These are phyloP conservation scores for Aphrocallistes beatrix DNA, from an alignment of 37 sponge, comb jelly and placozoan genomes.

Conservation along the genomic window DNA sequence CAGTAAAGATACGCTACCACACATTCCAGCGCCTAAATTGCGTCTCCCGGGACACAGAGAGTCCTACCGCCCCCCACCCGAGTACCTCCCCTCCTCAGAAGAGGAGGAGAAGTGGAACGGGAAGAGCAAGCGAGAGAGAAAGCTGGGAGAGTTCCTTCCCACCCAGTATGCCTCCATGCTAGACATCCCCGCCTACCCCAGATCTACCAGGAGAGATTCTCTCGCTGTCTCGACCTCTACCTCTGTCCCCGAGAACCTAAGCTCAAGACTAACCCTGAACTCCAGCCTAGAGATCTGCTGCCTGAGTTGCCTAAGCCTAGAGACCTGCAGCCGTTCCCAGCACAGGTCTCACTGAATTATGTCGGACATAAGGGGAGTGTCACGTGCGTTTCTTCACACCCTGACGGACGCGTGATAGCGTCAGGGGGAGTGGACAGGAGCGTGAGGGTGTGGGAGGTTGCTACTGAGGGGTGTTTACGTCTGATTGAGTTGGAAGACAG, in stretches of 20 bases:
- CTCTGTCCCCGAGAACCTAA: conserved; percentile 82
- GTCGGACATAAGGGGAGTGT: conserved; percentile 68
- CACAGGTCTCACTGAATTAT: conserved; percentile 34
- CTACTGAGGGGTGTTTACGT: conserved; percentile 64
- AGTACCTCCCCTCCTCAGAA: conserved; percentile 79
- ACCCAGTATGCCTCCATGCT: conserved; percentile 52
- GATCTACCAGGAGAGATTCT: conserved; percentile 87
- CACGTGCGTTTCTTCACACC: conserved; percentile 50
- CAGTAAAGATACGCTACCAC: conserved; percentile 36
- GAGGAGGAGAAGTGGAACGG: conserved; percentile 39
- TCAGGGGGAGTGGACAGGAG: conserved; percentile 74
- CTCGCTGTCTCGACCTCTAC: conserved; percentile 93
- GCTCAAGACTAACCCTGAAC: conserved; percentile 42
- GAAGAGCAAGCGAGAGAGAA: background rate
- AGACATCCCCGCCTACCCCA: conserved; percentile 73
- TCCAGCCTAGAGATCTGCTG: conserved; percentile 68
- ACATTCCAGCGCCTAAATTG: conserved; percentile 88
- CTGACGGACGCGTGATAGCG: conserved; percentile 67
- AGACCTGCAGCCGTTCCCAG: conserved; percentile 92
- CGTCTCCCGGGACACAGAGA: conserved; percentile 84
- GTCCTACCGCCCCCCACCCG: conserved; percentile 96
- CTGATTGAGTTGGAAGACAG: conserved; percentile 27
- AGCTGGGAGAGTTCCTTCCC: background rate
- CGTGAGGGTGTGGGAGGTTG: conserved; percentile 81
- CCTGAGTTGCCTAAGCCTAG: conserved; percentile 87